Conservation (phyloP, 1,140 invertebrate species). For the Dufourea novaeangliae region DNA sequence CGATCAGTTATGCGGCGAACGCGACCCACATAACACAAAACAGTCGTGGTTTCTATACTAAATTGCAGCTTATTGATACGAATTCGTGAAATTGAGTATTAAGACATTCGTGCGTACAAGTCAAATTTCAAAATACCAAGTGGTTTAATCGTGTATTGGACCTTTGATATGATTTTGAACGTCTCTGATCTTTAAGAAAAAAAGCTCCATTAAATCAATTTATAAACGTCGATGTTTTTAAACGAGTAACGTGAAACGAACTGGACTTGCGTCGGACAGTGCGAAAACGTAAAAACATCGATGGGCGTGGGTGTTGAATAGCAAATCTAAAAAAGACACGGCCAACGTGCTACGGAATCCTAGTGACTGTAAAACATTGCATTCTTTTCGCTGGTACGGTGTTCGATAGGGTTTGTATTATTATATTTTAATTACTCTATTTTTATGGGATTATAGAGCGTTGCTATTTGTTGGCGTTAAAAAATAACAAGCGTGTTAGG, state of each 20-base stretch:
- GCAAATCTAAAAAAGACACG: slow-evolving; percentile 3
- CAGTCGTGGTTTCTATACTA: slow-evolving; percentile 34
- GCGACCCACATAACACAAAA: slow-evolving; percentile 33
- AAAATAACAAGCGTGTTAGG: slow-evolving; percentile 37
- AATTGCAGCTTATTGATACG: slow-evolving; percentile 15
- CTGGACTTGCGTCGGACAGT: background rate
- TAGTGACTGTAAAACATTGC: too few species aligned
- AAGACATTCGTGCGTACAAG: background rate
- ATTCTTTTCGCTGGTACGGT: background rate
- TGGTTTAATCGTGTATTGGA: too few species aligned
- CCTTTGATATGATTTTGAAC: background rate
- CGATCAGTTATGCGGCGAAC: slow-evolving; percentile 9
- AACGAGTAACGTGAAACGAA: background rate
- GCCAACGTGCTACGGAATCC: background rate
- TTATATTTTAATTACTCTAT: too few species aligned
- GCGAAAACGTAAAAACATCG: slow-evolving; percentile 19
- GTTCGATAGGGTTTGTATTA: background rate
- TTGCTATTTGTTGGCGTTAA: background rate
- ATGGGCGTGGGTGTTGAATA: slow-evolving; percentile 29
- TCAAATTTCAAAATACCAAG: slow-evolving; percentile 6
- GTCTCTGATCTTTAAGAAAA: background rate
- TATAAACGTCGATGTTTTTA: background rate
- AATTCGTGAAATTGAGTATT: slow-evolving; percentile 44
- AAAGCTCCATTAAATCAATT: background rate
- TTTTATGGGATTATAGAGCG: background rate